These are phyloP conservation scores for Caenorhabditis panamensis DNA, from an alignment of 2,888 invertebrate genomes.

Conservation along the genomic window DNA sequence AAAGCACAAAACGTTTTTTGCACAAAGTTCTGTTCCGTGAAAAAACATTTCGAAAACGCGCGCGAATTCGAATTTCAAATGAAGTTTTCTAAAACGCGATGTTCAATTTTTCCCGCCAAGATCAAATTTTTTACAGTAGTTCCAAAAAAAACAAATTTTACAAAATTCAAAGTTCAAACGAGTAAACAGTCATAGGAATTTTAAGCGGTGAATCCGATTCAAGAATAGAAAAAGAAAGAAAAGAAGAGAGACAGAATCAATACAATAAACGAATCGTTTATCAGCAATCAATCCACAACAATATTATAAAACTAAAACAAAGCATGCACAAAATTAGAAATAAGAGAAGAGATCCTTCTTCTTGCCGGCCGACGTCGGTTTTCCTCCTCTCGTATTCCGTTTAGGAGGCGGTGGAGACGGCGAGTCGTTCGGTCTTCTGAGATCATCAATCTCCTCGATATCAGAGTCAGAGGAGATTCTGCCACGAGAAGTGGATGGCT, in stretches of 20 bases:
- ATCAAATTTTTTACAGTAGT: slow-evolving; percentile 1
- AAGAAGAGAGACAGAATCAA: no score
- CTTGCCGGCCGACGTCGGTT: not conserved
- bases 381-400: slow-evolving; percentile 10
- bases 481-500: not conserved
- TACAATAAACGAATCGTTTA: no score
- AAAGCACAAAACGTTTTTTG: no score
- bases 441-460: slow-evolving; percentile 35
- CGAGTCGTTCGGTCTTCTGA: slow-evolving; percentile 22
- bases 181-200: no score
- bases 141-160: no score
- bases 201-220: no score
- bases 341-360: slow-evolving; percentile 20
- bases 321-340: slow-evolving; percentile 1
- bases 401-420: slow-evolving; percentile 34
- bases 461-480: no score
- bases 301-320: not conserved
- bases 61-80: not conserved
- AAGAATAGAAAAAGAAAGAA: no score
- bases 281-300: no score
- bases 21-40: no score
- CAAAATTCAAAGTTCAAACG: no score
- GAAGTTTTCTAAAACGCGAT: not conserved
- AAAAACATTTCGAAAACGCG: not conserved
- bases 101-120: not conserved